Evolutionary conservation across 2,888 invertebrate genomes (phyloP).

Genomic region (Eilema caniola): DNA sequence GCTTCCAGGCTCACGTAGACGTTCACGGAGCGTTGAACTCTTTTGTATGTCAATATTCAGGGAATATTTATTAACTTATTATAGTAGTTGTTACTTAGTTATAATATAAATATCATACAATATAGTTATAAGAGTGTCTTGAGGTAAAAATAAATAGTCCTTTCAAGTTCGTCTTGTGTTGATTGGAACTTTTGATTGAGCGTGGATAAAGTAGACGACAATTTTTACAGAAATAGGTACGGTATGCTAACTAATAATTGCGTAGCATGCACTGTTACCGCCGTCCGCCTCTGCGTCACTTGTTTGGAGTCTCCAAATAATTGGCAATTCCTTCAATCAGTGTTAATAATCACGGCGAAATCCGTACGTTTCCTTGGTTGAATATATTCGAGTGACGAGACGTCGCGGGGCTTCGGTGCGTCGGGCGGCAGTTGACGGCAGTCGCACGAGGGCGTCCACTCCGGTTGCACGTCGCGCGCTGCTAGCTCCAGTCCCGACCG

Average conservation of each 20-base stretch:
- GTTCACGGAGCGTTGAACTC: slow-evolving; percentile 74
- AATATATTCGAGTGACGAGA: slow-evolving; percentile 51
- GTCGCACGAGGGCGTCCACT: slow-evolving; percentile 78
- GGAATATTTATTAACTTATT: slow-evolving; percentile 17
- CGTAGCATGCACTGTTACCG: slow-evolving; percentile 15
- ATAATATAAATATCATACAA: not conserved
- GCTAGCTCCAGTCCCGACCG: slow-evolving; percentile 28
- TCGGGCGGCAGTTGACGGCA: slow-evolving; percentile 63
- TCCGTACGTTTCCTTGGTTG: slow-evolving; percentile 69
- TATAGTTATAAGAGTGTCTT: not conserved
- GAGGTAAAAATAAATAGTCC: not conserved
- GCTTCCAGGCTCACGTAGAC: slow-evolving; percentile 52
- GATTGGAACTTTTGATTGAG: slow-evolving; percentile 8
- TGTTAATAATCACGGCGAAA: slow-evolving; percentile 64
- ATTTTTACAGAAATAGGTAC: not conserved
- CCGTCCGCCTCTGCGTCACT: slow-evolving; percentile 18
- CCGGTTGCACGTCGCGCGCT: slow-evolving; percentile 69
- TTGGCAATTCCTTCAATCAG: slow-evolving; percentile 57
- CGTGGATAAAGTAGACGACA: slow-evolving; percentile 9
- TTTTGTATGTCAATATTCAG: slow-evolving; percentile 60
- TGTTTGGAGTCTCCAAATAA: slow-evolving; percentile 31
- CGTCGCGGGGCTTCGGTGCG: slow-evolving; percentile 46
- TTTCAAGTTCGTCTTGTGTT: slow-evolving; percentile 3
- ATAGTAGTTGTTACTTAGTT: not conserved
- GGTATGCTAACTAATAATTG: not conserved